phyloP scores from a whole-genome alignment of 1,140 invertebrate species.

The Zaprionus tsacasi region DNA sequence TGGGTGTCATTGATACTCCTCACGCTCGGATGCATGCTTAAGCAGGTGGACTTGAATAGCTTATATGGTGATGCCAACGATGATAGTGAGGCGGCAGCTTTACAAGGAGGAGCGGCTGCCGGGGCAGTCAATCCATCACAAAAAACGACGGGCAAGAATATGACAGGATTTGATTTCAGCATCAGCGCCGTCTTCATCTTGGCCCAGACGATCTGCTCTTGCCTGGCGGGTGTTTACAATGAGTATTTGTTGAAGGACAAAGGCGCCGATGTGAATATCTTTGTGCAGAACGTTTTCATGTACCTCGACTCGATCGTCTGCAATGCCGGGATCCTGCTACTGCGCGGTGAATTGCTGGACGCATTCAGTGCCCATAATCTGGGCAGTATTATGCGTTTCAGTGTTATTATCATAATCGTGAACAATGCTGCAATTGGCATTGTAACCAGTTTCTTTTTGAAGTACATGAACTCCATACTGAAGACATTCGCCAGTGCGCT shows the following conservation, averaged over 20 bases:
- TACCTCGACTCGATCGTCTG: conserved; percentile 97
- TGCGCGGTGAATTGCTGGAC: conserved; percentile 87
- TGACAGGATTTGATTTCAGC: conserved; percentile 86
- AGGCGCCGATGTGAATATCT: conserved; percentile 93
- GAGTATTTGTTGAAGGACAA: conserved; percentile 96
- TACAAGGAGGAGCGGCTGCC: conserved; percentile 27
- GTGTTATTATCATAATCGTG: conserved; percentile 92
- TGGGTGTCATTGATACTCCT: conserved; percentile 95
- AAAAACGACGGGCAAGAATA: conserved; percentile 84
- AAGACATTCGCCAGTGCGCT: conserved; percentile 98
- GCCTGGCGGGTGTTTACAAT: conserved; percentile 97
- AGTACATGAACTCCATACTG: conserved; percentile 96
- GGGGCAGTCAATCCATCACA: neutral
- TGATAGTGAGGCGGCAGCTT: conserved; percentile 58
- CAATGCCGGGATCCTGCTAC: conserved; percentile 89
- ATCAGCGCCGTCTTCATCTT: conserved; percentile 90
- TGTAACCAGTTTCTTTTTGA: conserved; percentile 96
- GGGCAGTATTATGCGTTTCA: conserved; percentile 86
- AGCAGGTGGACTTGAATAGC: conserved; percentile 91
- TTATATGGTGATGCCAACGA: conserved; percentile 71
- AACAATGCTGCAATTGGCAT: conserved; percentile 97
- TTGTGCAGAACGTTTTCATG: conserved; percentile 98
- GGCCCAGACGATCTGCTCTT: conserved; percentile 95
- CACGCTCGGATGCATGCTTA: conserved; percentile 96
- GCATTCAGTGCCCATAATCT: conserved; percentile 87